Percentiles rank a stretch among this genome's conserved stretches.
These are phyloP conservation scores for Cervus canadensis DNA, from an alignment of 2,113 vertebrate species.

Conservation along the genomic window DNA sequence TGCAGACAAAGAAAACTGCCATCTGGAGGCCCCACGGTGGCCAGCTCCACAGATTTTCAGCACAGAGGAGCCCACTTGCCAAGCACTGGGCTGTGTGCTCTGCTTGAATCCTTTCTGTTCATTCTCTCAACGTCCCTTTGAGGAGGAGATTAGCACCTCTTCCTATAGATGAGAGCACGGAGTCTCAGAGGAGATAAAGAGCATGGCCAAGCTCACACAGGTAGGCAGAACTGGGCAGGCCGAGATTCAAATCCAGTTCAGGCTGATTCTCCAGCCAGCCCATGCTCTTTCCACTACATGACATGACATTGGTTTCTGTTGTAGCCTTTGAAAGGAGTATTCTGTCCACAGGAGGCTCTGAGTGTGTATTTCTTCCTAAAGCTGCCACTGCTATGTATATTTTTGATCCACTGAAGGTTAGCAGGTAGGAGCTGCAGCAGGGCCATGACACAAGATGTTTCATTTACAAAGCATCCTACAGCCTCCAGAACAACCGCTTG, in stretches of 20 bases:
- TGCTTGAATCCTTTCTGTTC: neutral
- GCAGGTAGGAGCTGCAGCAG: neutral
- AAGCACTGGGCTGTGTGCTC: neutral
- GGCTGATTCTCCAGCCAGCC: neutral
- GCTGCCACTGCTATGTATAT: neutral
- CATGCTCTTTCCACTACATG: neutral
- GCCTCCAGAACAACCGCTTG: neutral
- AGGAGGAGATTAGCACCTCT: neutral
- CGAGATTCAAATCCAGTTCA: neutral
- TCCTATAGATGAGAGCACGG: neutral
- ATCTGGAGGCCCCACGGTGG: neutral
- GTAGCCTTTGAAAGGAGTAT: neutral
- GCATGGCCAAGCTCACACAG: neutral
- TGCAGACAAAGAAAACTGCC: constrained; percentile 25
- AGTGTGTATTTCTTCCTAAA: neutral
- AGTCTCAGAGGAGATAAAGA: neutral
- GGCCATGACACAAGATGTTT: neutral
- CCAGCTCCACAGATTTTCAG: neutral
- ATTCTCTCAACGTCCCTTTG: neutral
- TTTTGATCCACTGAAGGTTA: neutral
- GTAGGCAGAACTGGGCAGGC: neutral
- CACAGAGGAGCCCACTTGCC: neutral
- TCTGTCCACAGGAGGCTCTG: neutral
- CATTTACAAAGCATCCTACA: neutral
- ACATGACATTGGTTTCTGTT: neutral